A percentile compares a stretch with the other conserved stretches of the same genome.
phyloP scores from a whole-genome alignment of 2,888 invertebrate genomes.

The Loripinus fragilis region DNA sequence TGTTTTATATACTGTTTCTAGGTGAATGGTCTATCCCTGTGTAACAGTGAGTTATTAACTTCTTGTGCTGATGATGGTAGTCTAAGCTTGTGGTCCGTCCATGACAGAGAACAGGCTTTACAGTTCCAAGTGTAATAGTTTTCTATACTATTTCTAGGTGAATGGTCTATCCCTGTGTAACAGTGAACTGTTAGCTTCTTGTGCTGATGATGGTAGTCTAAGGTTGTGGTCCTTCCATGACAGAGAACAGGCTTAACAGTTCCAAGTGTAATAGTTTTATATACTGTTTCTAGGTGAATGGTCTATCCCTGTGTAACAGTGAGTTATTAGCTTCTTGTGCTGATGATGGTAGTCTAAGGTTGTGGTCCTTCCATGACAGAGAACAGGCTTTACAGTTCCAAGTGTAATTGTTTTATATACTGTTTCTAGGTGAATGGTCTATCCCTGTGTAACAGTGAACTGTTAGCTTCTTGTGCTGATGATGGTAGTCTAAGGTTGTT shows the following conservation, averaged over 20 bases:
- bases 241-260: conserved; percentile 81
- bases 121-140: conserved; percentile 82
- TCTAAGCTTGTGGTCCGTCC: conserved; percentile 79
- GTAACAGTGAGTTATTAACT: conserved; percentile 72
- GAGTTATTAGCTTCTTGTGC: conserved; percentile 77
- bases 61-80: conserved; percentile 82
- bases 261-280: conserved; percentile 79
- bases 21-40: conserved; percentile 77
- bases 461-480: conserved; percentile 78
- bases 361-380: conserved; percentile 78
- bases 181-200: conserved; percentile 74
- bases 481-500: conserved; percentile 82
- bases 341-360: conserved; percentile 81
- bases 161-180: conserved; percentile 75
- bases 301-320: conserved; percentile 70
- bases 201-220: conserved; percentile 81
- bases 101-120: conserved; percentile 79
- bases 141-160: conserved; percentile 64
- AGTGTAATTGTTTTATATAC: conserved; percentile 68
- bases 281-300: conserved; percentile 72
- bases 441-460: conserved; percentile 69
- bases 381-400: conserved; percentile 82
- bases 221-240: conserved; percentile 79
- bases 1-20: conserved; percentile 39
- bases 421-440: conserved; percentile 76